Conservation (phyloP, 2,888 invertebrate genomes). For the Hipparchia sbordonii region DNA sequence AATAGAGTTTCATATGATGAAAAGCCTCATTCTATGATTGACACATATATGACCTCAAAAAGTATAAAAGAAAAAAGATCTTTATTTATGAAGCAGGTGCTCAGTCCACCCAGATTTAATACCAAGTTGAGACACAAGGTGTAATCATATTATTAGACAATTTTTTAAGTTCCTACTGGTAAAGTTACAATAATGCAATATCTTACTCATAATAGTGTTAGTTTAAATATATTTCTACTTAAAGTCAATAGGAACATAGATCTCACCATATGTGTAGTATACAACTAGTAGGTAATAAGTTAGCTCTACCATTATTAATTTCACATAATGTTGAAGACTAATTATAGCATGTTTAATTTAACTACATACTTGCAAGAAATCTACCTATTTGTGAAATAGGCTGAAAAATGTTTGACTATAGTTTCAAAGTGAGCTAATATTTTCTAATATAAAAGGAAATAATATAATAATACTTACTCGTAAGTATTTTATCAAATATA, state of each 20-base stretch:
- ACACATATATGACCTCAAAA: conserved; percentile 45
- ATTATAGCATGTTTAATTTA: neutral
- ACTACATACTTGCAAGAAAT: neutral
- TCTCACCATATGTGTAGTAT: conserved; percentile 60
- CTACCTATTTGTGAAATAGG: neutral
- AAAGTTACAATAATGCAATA: conserved; percentile 26
- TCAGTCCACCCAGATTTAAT: conserved; percentile 82
- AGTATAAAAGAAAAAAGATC: conserved; percentile 79
- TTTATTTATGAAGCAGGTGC: conserved; percentile 82
- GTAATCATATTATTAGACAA: conserved; percentile 41
- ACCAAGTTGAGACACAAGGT: conserved; percentile 71
- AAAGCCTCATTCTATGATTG: conserved; percentile 28
- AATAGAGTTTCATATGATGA: conserved; percentile 43
- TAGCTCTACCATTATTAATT: conserved; percentile 33
- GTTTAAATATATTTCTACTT: conserved; percentile 36
- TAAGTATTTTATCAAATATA: neutral
- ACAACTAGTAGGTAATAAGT: conserved; percentile 45
- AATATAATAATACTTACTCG: neutral
- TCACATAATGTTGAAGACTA: conserved; percentile 18
- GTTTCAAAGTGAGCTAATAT: neutral
- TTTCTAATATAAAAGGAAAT: neutral
- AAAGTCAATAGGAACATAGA: conserved; percentile 60
- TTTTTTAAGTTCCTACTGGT: conserved; percentile 42
- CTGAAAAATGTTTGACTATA: neutral
- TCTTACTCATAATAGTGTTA: conserved; percentile 18